These are phyloP conservation scores for Oryctolagus cuniculus DNA, from an alignment of 2,113 vertebrate genomes.

Conservation along the genomic window DNA sequence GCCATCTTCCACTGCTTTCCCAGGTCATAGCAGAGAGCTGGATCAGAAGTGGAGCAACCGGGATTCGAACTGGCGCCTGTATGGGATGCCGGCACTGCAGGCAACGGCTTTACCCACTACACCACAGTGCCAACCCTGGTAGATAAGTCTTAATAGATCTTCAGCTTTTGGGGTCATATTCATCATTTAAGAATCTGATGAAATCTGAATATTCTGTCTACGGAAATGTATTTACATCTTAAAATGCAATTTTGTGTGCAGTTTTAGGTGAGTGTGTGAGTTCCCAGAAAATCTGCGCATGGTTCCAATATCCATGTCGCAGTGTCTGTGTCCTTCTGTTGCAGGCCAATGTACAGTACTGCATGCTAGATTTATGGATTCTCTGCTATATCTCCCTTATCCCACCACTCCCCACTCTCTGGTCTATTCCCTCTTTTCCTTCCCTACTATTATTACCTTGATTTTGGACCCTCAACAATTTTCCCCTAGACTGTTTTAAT, in stretches of 20 bases:
- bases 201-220: conserved; percentile 19
- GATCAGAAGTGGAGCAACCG: too few relatives aligned
- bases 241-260: background rate
- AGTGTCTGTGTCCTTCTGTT: background rate
- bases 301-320: background rate
- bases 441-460: background rate
- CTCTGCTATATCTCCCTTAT: background rate
- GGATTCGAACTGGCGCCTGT: too few relatives aligned
- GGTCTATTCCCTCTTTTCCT: background rate
- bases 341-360: background rate
- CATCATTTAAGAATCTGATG: conserved; percentile 25
- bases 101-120: too few relatives aligned
- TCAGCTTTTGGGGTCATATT: background rate
- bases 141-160: background rate
- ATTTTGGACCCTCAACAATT: background rate
- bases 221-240: background rate
- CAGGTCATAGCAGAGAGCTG: too few relatives aligned
- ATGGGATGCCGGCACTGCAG: too few relatives aligned
- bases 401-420: accelerated
- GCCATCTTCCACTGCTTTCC: too few relatives aligned
- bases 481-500: background rate
- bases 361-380: background rate
- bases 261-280: background rate
- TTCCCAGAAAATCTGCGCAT: background rate
- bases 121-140: too few relatives aligned